Conservation (phyloP, 2,888 invertebrate genomes). For the Odontomyia ornata region DNA sequence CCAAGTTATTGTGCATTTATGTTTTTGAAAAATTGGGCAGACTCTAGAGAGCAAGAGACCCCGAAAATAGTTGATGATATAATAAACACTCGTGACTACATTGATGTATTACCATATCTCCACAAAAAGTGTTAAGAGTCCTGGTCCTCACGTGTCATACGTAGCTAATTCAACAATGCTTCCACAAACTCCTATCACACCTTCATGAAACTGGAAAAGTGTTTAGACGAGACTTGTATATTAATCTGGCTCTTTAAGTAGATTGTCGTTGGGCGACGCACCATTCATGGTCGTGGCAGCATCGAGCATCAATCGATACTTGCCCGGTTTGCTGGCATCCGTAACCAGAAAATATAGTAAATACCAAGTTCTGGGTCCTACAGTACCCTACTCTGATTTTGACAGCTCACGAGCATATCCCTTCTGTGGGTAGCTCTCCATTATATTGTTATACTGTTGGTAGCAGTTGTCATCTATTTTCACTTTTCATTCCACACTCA, state of each 20-base stretch:
- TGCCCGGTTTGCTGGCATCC: conserved; percentile 55
- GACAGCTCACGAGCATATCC: conserved; percentile 50
- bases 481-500: conserved; percentile 49
- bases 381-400: conserved; percentile 47
- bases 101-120: no score
- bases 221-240: conserved; percentile 56
- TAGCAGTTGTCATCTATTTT: conserved; percentile 45
- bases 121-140: no score
- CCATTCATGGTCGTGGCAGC: conserved; percentile 52
- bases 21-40: no score
- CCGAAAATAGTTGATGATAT: no score
- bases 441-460: conserved; percentile 46
- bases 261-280: conserved; percentile 53
- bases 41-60: no score
- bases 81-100: no score
- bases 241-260: conserved; percentile 57
- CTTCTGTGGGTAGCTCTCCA: conserved; percentile 49
- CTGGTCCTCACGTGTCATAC: no score
- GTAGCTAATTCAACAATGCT: no score
- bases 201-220: conserved; percentile 58
- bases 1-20: no score
- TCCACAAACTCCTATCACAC: no score
- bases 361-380: conserved; percentile 52
- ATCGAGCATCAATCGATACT: conserved; percentile 55
- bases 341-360: conserved; percentile 54